A percentile compares a stretch with the other conserved stretches of the same genome.
Conservation (phyloP, 2,113 vertebrate genomes). For the Ammodytes dubius region DNA sequence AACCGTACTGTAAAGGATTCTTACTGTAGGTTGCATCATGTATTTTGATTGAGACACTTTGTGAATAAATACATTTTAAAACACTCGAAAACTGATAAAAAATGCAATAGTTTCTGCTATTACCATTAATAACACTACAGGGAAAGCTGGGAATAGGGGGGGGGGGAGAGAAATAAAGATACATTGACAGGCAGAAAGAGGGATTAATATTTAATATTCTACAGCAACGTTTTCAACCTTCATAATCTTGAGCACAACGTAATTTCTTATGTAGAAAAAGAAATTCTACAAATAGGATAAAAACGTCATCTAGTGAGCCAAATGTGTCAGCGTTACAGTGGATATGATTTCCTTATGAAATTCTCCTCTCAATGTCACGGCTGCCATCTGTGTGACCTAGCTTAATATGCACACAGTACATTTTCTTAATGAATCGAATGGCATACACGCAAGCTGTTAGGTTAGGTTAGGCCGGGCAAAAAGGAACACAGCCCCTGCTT, state of each 20-base stretch:
- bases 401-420: conserved; percentile 16
- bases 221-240: conserved; percentile 30
- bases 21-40: conserved; percentile 48
- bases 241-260: conserved; percentile 6
- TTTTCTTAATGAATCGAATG: conserved; percentile 37
- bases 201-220: conserved; percentile 48
- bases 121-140: conserved; percentile 47
- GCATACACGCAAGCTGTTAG: conserved; percentile 36
- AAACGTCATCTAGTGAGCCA: not conserved
- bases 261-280: conserved; percentile 15
- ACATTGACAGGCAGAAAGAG: not conserved
- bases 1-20: not conserved
- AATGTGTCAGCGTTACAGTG: not conserved
- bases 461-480: conserved; percentile 5
- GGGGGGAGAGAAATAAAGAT: not conserved
- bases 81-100: conserved; percentile 23
- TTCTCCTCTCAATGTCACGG: not conserved
- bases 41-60: conserved; percentile 18
- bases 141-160: conserved; percentile 7
- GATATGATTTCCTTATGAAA: conserved; percentile 38
- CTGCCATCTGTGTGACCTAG: conserved; percentile 19
- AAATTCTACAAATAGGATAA: conserved; percentile 8
- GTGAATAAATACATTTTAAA: conserved; percentile 48
- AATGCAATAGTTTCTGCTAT: conserved; percentile 28
- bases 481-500: conserved; percentile 20